phyloP scores from a whole-genome alignment of 2,888 invertebrate species.

The Drosophila nigricruria region DNA sequence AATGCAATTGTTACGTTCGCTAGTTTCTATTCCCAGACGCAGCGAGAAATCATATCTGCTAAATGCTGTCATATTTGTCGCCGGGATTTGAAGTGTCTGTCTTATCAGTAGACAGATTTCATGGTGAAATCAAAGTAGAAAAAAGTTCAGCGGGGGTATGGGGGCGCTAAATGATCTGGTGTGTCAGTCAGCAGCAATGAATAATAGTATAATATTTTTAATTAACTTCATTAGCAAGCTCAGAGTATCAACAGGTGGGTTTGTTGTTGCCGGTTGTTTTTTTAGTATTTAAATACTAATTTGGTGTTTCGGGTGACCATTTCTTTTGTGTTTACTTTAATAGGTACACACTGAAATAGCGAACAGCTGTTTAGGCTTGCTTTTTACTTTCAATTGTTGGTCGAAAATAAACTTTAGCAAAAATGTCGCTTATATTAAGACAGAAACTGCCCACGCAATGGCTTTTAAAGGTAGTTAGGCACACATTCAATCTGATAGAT shows the following conservation, averaged over 20 bases:
- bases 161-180: slow-evolving; percentile 15
- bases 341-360: slow-evolving; percentile 33
- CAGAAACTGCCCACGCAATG: slow-evolving; percentile 30
- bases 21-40: slow-evolving; percentile 33
- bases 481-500: background rate
- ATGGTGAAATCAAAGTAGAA: slow-evolving; percentile 15
- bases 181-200: background rate
- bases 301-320: slow-evolving; percentile 21
- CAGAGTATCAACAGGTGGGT: slow-evolving; percentile 18
- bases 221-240: background rate
- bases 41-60: slow-evolving; percentile 56
- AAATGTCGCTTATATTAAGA: slow-evolving; percentile 61
- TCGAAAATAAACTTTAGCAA: background rate
- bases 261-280: background rate
- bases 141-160: slow-evolving; percentile 13
- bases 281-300: slow-evolving; percentile 33
- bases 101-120: slow-evolving; percentile 46
- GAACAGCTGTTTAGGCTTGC: slow-evolving; percentile 36
- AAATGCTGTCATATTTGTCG: slow-evolving; percentile 36
- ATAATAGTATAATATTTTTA: background rate
- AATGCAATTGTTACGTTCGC: slow-evolving; percentile 26
- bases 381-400: slow-evolving; percentile 4
- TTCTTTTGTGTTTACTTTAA: background rate
- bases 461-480: slow-evolving; percentile 53
- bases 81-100: slow-evolving; percentile 34